Base-by-base conservation (phyloP, 2,888 invertebrate species). In the Rhaphigaster nebulosa region DNA sequence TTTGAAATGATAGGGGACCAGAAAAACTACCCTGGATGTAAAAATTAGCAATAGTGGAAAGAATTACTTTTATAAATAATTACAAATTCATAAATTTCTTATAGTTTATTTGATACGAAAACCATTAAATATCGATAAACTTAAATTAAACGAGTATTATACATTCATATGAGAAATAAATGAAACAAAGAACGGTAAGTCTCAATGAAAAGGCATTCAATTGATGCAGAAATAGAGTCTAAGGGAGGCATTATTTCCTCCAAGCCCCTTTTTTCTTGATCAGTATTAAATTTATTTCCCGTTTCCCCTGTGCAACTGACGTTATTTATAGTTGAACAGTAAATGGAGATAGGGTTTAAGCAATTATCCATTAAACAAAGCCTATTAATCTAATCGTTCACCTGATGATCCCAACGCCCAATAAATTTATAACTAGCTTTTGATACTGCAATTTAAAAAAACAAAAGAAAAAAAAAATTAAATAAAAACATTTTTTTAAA, bases 271-370 rank as follows among this genome's bases (percentile, higher is more conserved):
- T 84, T 84, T 84, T 84, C 45, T 84, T 84, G 45, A 84, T 84
- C 84, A 45, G 84, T n/a, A 45, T 45, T 41, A 41, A 84, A 84
- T 84, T 84, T 84, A 84, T 84, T 84, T 84, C 45, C 45, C n/a
- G 45, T 13, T 80, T n/a, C 41, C 45, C 45, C 26, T n/a, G n/a
- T 84, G 45, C 23, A 84, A n/a, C 45, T n/a, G 45, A 45, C 45
- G 45, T 84, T 84, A 84, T 84, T 84, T 45, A 84, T n/a, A 45
- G 45, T 45, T 26, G 26, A 84, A 15, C 45, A 41, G 84, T 84
- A 45, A 45, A 34, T 70, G 8, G 70, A 34, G 70, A 20, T 70
- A 34, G 34, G 29, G 70, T 34, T 70, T 20, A 70, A 70, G 70
- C 34, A 70, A 70, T 70, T 70, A 70, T 34, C 70, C 70, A 34